Evolutionary conservation across 2,113 vertebrate species (phyloP), one percentile per base, ranked within the genome.

Genomic region (Tretioscincus oriximinensis): DNA sequence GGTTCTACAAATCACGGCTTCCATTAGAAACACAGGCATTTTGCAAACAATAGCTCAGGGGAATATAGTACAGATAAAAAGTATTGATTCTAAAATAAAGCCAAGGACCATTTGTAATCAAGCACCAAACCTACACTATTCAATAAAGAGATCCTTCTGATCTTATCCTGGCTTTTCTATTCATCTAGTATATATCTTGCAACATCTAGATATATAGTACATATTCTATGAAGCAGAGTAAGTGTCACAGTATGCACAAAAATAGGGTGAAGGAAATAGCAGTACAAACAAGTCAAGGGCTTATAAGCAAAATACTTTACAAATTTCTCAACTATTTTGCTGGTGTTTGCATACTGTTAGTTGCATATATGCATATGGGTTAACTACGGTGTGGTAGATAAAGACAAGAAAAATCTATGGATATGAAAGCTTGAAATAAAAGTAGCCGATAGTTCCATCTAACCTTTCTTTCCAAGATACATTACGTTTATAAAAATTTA

Each of bases 1-100:
- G 1, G 64, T 68, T 83, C 82, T 83, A 69, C 84, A 89, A 77
- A 85, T 24, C 3, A 7, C n/a, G 1, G 84, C 84, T 81, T 85
- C 84, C 76, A 75, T 22, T 70, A 10, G 29, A n/a, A 81, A 5
- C 29, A 20, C 28, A 41, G 67, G 63, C 28, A 68, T 12, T 86
- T 58, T 77, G 75, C 22, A 77, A 77, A 66, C 9, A 31, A 26
- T 75, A 28, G 65, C 35, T 47, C 28, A 41, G 3, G 31, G 80
- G 29, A 58, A 76, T 0, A 1, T 74, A 21, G 0, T 76, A 71
- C 41, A 74, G 6, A 16, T 64, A 21, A 28, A 74, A 20, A 66
- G 14, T 58, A 41, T 11, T 35, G 47, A 73, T 28, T 21, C 60
- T 31, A 78, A 73, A 54, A 81, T 73, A 29, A 73, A 26, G 5